Conservation (phyloP, 1,140 invertebrate genomes). For the Oncopeltus fasciatus region DNA sequence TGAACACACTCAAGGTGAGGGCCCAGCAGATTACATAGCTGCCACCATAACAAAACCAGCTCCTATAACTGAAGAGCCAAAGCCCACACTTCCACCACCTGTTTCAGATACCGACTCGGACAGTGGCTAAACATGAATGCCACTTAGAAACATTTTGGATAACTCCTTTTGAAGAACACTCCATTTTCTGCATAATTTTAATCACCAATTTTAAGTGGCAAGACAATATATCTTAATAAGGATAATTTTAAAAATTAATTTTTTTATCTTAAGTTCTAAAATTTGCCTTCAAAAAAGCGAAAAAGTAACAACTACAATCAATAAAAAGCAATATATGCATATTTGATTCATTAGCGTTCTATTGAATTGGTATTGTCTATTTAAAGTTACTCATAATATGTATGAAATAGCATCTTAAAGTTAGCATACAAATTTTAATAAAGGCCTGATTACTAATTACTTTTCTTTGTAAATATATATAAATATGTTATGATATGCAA, state of each 20-base stretch:
- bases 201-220: background rate
- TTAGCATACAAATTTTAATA: background rate
- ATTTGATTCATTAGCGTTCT: too few species aligned
- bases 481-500: too few species aligned
- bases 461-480: background rate
- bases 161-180: background rate
- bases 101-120: slow-evolving; percentile 30
- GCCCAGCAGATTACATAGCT: slow-evolving; percentile 56
- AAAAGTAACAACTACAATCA: too few species aligned
- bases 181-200: background rate
- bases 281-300: too few species aligned
- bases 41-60: slow-evolving; percentile 40
- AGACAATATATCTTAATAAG: slow-evolving; percentile 5
- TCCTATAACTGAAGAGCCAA: slow-evolving; percentile 27
- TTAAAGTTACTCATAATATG: too few species aligned
- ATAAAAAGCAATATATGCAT: too few species aligned
- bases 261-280: too few species aligned
- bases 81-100: slow-evolving; percentile 25
- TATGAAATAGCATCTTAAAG: too few species aligned
- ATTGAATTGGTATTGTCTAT: too few species aligned
- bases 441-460: background rate
- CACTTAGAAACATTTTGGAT: background rate
- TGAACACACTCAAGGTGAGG: slow-evolving; percentile 62
- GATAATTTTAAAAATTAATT: too few species aligned
- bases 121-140: background rate